Evolutionary conservation across 2,797 vertebrate species (phyloP), one percentile per base, ranked within the genome.

Genomic region (Siniperca obscura): DNA sequence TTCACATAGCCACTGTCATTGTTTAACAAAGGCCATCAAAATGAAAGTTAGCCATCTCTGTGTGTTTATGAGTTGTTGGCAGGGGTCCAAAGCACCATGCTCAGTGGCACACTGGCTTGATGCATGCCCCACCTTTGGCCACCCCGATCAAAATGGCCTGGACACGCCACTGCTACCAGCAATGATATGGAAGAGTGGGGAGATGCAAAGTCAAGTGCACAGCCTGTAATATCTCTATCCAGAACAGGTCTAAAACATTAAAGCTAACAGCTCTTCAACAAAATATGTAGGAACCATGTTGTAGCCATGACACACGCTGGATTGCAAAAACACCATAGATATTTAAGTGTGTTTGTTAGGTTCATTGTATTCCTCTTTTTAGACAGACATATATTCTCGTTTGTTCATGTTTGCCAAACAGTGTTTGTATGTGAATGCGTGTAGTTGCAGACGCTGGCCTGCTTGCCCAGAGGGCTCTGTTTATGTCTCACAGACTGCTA

Each of bases 401-500:
- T 25, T n/a, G 19, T 52, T 38, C 21, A 21, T 60, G 36, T 67
- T 40, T 57, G 22, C 16, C 21, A 27, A 30, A n/a, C n/a, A 27
- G 55, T 75, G 30, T 72, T 74, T 46, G 34, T 73, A 7, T 34
- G 21, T 52, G 70, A 36, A 53, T 80, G 70, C 76, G 50, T 86
- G 82, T 25, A 79, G 74, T 84, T 44, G 78, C 80, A 87, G 67
- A 87, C 60, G 53, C 73, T 82, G 84, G 82, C 90, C 91, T 91
- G 78, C 69, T 60, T 67, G 56, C 82, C 72, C 81, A 79, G 57
- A 80, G 56, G 78, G 83, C 76, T 91, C 67, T 88, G 86, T 90
- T 92, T 87, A 88, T 90, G 71, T 93, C 87, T 84, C 76, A 66
- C 69, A 74, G 44, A 78, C 88, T 81, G 81, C 88, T 88, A 91